Base-by-base conservation (phyloP, 2,797 vertebrate genomes). In the Siniperca undulata region DNA sequence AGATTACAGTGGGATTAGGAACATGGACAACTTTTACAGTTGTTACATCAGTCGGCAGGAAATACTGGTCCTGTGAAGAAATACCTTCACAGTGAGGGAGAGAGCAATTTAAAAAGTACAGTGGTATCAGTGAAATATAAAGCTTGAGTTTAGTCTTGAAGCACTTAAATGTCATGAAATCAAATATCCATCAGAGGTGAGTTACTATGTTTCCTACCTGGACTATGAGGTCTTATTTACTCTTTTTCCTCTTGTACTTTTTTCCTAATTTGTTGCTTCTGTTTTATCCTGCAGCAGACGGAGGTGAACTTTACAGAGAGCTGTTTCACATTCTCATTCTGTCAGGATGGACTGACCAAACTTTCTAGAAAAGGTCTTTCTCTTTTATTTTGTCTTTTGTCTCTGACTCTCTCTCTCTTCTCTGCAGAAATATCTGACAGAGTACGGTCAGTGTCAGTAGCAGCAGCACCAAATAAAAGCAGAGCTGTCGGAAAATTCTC, bases 261-360 rank as follows among this genome's bases (percentile, higher is more conserved):
- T 61, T 50, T 36, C 60, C 66, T 75, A 75, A 71, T 81, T 84
- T 81, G 74, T 61, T 78, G 38, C 67, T 75, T 83, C 58, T 73
- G 50, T 84, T 84, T 88, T 60, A 5, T 60, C 46, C 20, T 62
- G 10, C 48, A 2, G 72, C 72, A 67, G 77, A 79, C 0, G 17
- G 77, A 22, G 74, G 19, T 85, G 88, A 85, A 85, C 77, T 88
- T 86, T 85, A 77, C 36, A 3, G 19, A 22, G 62, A 60, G 75
- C 56, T 34, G 72, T 4, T 85, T 83, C 82, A 70, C 83, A 74
- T 77, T 75, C 74, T 78, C 70, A 14, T 24, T 40, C 73, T 70
- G 76, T 77, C 80, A 52, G 38, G 42, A 77, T 13, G 8, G 24
- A 76, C 61, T 9, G 7, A 42, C 5, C 64, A 67, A 77, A 82